Percentiles rank a stretch among this genome's conserved stretches.
These are phyloP conservation scores for Danaus plexippus DNA, from an alignment of 1,140 invertebrate genomes.

Conservation along the genomic window DNA sequence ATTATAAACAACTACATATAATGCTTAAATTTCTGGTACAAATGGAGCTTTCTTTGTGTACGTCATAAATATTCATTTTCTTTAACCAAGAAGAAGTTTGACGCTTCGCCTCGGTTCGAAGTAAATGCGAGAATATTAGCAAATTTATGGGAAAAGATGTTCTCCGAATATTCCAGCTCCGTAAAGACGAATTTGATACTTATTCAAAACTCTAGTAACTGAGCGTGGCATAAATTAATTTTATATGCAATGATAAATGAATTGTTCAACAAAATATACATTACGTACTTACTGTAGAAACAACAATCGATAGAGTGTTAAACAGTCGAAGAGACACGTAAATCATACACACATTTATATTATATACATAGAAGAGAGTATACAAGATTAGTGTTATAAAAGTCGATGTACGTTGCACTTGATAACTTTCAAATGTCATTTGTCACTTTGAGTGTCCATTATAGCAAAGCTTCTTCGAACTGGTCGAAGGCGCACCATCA, in stretches of 20 bases:
- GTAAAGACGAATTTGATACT: constrained; percentile 23
- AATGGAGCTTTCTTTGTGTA: constrained; percentile 57
- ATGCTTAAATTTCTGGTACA: constrained; percentile 30
- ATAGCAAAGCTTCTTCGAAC: constrained; percentile 62
- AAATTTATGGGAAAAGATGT: constrained; percentile 67
- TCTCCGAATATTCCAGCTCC: constrained; percentile 36
- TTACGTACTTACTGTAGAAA: not conserved
- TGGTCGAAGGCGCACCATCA: constrained; percentile 63
- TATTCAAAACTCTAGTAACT: constrained; percentile 3
- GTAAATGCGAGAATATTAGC: constrained; percentile 63
- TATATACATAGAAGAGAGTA: no score
- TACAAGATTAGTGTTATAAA: no score
- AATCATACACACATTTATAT: no score
- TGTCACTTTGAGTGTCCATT: constrained; percentile 37
- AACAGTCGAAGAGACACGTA: not conserved
- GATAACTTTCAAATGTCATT: constrained; percentile 8
- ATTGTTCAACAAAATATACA: not conserved
- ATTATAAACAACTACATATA: constrained; percentile 1
- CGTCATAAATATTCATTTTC: constrained; percentile 70
- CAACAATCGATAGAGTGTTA: constrained; percentile 10
- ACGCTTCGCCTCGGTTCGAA: constrained; percentile 46
- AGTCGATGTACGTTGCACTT: constrained; percentile 8
- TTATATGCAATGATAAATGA: no score
- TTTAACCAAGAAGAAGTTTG: constrained; percentile 60
- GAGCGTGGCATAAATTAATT: no score